Percentiles rank a stretch among this genome's conserved stretches.
These are phyloP conservation scores for Percina caprodes DNA, from an alignment of 2,113 vertebrate genomes.

Conservation along the genomic window DNA sequence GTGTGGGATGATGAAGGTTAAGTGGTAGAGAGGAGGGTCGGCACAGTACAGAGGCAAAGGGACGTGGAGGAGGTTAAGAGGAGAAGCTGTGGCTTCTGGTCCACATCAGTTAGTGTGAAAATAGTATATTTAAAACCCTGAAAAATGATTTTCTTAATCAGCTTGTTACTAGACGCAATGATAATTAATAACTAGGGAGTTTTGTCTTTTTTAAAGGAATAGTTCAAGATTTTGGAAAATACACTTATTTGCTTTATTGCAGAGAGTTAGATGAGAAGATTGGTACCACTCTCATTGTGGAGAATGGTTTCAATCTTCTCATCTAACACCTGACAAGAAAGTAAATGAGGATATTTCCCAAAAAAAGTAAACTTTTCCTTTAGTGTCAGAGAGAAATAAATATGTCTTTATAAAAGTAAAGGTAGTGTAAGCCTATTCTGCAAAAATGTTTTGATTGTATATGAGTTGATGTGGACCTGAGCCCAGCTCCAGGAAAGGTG, in stretches of 20 bases:
- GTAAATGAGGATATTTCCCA: neutral
- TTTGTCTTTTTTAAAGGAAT: neutral
- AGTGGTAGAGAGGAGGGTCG: constrained; percentile 32
- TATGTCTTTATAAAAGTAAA: neutral
- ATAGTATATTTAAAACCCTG: neutral
- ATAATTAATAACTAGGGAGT: too few relatives aligned
- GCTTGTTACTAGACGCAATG: neutral
- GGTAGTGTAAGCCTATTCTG: neutral
- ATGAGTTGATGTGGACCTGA: constrained; percentile 58
- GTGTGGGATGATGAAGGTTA: neutral
- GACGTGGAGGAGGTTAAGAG: constrained; percentile 17
- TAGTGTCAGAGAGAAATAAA: neutral
- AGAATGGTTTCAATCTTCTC: too few relatives aligned
- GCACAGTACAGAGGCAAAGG: constrained; percentile 16
- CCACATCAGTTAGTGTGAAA: constrained; percentile 40
- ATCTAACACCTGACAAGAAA: too few relatives aligned
- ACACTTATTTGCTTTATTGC: neutral
- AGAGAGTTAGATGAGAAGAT: neutral
- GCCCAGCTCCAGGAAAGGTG: constrained; percentile 32
- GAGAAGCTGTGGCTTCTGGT: constrained; percentile 44
- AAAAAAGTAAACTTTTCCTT: constrained; percentile 3
- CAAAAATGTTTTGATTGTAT: neutral
- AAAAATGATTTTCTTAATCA: constrained; percentile 19
- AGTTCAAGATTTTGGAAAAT: neutral
- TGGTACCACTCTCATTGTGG: neutral